Conservation (phyloP, 2,113 vertebrate species). For the Phrynosoma platyrhinos region DNA sequence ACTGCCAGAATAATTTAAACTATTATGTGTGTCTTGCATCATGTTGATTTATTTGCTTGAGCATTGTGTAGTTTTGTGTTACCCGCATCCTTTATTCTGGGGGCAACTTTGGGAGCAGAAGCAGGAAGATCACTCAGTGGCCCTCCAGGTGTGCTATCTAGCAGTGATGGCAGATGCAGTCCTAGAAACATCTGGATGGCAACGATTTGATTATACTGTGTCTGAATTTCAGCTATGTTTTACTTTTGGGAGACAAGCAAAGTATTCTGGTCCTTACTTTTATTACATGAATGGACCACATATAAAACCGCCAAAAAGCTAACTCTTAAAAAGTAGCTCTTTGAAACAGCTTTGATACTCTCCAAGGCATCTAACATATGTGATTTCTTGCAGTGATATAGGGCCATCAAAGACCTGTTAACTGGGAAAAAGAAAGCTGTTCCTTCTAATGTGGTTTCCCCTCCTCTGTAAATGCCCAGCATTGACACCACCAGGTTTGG, state of each 20-base stretch:
- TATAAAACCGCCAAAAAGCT: no score
- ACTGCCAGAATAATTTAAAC: neutral
- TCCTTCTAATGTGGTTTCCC: neutral
- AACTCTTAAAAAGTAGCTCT: no score
- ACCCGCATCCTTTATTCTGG: neutral
- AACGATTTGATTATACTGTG: no score
- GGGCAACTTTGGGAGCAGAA: neutral
- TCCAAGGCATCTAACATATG: no score
- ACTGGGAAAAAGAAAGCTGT: neutral
- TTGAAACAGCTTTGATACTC: no score
- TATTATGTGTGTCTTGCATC: neutral
- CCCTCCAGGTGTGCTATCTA: no score
- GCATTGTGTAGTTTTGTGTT: neutral
- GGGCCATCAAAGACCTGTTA: neutral
- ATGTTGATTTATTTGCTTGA: no score
- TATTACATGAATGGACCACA: no score
- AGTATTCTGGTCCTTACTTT: neutral
- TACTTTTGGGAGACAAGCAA: neutral
- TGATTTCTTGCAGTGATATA: no score
- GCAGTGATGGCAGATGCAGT: no score
- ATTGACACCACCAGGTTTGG: neutral
- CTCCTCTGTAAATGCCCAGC: neutral
- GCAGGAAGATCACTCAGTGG: neutral
- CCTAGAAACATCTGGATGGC: no score
- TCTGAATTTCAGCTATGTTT: neutral